Evolutionary conservation across 1,140 invertebrate species (phyloP).

Genomic region (Homarus americanus): DNA sequence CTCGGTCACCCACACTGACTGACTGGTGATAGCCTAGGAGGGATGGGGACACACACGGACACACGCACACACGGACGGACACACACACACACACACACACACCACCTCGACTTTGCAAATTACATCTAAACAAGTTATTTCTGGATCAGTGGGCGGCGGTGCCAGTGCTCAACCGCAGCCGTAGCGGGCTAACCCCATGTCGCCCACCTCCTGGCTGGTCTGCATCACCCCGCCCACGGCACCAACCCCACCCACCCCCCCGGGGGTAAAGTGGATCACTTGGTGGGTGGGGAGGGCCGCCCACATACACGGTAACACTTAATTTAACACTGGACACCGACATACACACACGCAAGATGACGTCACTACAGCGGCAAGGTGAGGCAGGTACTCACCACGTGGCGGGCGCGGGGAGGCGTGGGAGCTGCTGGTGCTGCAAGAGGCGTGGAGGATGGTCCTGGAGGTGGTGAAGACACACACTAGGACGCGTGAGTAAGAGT

Average conservation of each 20-base stretch:
- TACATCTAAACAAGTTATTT: conserved; percentile 29
- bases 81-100: too few species aligned
- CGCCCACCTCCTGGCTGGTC: too few species aligned
- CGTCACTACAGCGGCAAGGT: not conserved
- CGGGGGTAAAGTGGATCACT: too few species aligned
- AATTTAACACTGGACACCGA: too few species aligned
- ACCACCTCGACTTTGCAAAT: not conserved
- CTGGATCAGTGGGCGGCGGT: not conserved
- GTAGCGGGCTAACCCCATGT: not conserved
- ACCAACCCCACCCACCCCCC: conserved; percentile 11
- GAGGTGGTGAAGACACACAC: not conserved
- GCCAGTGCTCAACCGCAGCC: conserved; percentile 16
- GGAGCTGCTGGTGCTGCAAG: not conserved
- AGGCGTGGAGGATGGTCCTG: conserved; percentile 11
- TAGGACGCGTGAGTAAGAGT: conserved; percentile 30
- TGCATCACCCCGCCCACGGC: not conserved
- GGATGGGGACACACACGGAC: too few species aligned
- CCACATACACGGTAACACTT: not conserved
- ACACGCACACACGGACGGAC: too few species aligned
- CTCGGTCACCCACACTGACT: too few species aligned
- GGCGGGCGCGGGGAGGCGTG: not conserved
- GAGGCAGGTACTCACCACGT: conserved; percentile 26
- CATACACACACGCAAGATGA: not conserved
- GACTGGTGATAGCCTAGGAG: too few species aligned
- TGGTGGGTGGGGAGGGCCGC: too few species aligned